Conservation (phyloP, 2,113 vertebrate species). For the Phoenicopterus ruber region DNA sequence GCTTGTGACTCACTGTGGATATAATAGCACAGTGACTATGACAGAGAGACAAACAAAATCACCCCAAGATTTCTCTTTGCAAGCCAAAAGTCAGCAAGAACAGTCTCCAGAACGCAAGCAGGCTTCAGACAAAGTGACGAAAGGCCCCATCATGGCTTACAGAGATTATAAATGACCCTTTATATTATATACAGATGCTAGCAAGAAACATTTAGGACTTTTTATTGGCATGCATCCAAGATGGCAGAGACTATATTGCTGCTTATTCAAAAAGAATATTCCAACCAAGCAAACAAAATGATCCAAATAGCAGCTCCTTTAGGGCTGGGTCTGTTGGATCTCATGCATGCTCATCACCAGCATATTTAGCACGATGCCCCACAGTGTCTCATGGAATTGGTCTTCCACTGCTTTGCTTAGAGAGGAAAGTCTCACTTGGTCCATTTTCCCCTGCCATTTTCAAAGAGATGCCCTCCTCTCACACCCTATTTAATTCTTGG, state of each 20-base stretch:
- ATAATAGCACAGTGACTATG: neutral
- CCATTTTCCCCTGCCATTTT: neutral
- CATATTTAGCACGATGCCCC: neutral
- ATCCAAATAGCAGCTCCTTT: neutral
- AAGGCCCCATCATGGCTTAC: conserved; percentile 28
- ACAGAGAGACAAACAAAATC: neutral
- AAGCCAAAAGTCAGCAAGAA: neutral
- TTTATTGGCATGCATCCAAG: conserved; percentile 17
- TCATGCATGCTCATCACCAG: neutral
- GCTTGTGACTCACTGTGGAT: neutral
- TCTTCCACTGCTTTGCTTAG: neutral
- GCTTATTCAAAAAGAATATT: neutral
- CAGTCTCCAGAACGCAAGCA: neutral
- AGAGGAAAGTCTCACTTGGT: neutral
- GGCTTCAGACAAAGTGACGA: neutral
- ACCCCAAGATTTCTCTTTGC: neutral
- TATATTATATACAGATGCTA: conserved; percentile 50
- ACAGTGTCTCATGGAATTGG: neutral
- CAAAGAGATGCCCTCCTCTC: neutral
- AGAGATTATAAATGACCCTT: conserved; percentile 51
- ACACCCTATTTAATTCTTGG: neutral
- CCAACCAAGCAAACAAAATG: neutral
- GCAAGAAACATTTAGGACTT: conserved; percentile 29
- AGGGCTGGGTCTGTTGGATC: neutral
- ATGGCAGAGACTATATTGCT: conserved; percentile 30